These are phyloP conservation scores for Centropristis striata DNA, from an alignment of 2,113 vertebrate genomes.

Conservation along the genomic window DNA sequence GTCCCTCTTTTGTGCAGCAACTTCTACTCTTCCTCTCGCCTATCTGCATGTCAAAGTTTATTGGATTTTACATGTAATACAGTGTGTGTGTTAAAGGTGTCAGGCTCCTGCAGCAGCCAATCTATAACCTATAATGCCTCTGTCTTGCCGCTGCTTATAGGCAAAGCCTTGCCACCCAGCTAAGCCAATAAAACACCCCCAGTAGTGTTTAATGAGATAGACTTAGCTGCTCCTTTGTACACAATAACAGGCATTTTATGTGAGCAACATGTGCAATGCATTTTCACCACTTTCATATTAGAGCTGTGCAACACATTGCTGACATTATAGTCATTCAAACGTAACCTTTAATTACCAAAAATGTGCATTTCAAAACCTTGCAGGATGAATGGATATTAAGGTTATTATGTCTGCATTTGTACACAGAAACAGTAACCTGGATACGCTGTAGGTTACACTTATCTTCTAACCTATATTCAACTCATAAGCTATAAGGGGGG, in stretches of 20 bases:
- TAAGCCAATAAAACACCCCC: slow-evolving; percentile 64
- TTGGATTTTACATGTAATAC: not conserved
- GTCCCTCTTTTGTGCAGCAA: not conserved
- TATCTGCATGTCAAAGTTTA: slow-evolving; percentile 32
- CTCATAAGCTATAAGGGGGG: not conserved
- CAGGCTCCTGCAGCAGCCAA: slow-evolving; percentile 36
- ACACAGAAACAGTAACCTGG: not conserved
- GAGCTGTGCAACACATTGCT: slow-evolving; percentile 18
- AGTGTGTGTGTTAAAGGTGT: slow-evolving; percentile 18
- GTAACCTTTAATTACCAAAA: not conserved
- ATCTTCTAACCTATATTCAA: slow-evolving; percentile 14
- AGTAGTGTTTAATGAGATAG: slow-evolving; percentile 71
- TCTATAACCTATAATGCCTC: slow-evolving; percentile 25
- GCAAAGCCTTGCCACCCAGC: slow-evolving; percentile 46
- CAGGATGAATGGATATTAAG: not conserved
- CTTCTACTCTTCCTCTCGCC: not conserved
- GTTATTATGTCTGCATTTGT: not conserved
- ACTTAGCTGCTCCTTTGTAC: slow-evolving; percentile 58
- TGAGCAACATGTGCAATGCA: slow-evolving; percentile 30
- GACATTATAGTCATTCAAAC: not conserved
- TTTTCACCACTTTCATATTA: slow-evolving; percentile 21
- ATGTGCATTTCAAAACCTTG: no score
- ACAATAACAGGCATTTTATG: slow-evolving; percentile 27
- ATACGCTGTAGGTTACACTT: not conserved
- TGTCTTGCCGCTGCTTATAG: slow-evolving; percentile 31